Evolutionary conservation across 2,113 vertebrate species (phyloP).

Genomic region (Phalacrocorax brasilianus): DNA sequence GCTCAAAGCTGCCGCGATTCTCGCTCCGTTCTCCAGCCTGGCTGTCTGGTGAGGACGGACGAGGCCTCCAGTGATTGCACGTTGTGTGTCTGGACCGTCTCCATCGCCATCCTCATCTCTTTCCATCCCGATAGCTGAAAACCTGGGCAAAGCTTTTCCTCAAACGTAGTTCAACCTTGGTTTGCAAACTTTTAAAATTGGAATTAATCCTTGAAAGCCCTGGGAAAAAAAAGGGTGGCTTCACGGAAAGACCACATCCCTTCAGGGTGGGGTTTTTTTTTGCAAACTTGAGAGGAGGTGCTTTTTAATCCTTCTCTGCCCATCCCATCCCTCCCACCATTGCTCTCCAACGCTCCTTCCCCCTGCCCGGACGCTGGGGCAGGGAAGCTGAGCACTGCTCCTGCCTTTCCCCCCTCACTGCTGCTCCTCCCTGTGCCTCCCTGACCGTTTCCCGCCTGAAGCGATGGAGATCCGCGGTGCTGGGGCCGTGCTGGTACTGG

Average conservation of each 20-base stretch:
- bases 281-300: background rate
- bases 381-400: background rate
- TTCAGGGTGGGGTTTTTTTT: background rate
- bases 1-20: background rate
- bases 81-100: background rate
- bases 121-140: background rate
- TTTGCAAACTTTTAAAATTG: background rate
- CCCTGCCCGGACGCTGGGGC: background rate
- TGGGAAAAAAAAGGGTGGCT: background rate
- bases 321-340: background rate
- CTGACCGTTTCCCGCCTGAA: background rate
- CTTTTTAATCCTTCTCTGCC: background rate
- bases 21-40: background rate
- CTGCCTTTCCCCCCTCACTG: background rate
- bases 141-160: conserved; percentile 53
- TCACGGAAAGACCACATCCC: rapidly evolving
- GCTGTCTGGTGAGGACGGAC: background rate
- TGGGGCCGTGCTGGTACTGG: background rate
- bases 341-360: background rate
- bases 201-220: background rate
- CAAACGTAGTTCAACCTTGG: conserved; percentile 52
- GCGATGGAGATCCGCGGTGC: background rate
- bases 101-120: conserved; percentile 12
- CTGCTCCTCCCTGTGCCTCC: background rate
- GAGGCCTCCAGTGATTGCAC: background rate